Evolutionary conservation across 2,888 invertebrate species (phyloP).

Genomic region (Caenorhabditis becei): DNA sequence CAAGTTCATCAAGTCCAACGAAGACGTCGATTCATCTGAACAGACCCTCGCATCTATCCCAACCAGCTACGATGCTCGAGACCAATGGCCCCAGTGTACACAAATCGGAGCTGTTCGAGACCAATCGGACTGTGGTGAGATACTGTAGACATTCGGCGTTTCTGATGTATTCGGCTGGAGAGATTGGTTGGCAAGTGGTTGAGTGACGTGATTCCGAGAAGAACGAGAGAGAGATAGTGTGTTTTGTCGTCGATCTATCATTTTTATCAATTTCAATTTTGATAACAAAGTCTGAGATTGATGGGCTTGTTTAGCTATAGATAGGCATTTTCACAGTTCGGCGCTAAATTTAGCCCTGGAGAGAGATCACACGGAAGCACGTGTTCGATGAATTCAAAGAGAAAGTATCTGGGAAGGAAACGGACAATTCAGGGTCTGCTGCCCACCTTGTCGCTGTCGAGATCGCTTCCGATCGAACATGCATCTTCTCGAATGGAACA

Average conservation of each 20-base stretch:
- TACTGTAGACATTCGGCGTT: not conserved
- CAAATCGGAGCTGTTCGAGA: slow-evolving; percentile 50
- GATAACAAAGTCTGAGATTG: not conserved
- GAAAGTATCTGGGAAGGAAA: not conserved
- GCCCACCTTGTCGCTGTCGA: slow-evolving; percentile 56
- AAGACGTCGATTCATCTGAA: slow-evolving; percentile 15
- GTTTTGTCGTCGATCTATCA: slow-evolving; percentile 36
- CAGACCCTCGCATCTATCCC: slow-evolving; percentile 33
- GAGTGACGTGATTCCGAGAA: slow-evolving; percentile 46
- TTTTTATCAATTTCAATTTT: slow-evolving; percentile 23
- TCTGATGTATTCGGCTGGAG: not conserved
- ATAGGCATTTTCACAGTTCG: not conserved
- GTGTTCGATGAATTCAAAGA: not conserved
- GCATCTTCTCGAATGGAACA: slow-evolving; percentile 50
- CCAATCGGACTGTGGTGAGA: slow-evolving; percentile 57
- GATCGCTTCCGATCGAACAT: slow-evolving; percentile 54
- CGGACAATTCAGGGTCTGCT: slow-evolving; percentile 39
- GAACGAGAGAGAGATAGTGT: slow-evolving; percentile 12
- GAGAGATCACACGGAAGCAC: not conserved
- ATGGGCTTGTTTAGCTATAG: not conserved
- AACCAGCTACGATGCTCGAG: slow-evolving; percentile 37
- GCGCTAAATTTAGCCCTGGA: not conserved
- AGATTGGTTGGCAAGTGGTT: not conserved
- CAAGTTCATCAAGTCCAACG: slow-evolving; percentile 46
- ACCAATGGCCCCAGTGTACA: slow-evolving; percentile 42